phyloP scores from a whole-genome alignment of 2,797 vertebrate species.

The Dendrocincla tyrannina region DNA sequence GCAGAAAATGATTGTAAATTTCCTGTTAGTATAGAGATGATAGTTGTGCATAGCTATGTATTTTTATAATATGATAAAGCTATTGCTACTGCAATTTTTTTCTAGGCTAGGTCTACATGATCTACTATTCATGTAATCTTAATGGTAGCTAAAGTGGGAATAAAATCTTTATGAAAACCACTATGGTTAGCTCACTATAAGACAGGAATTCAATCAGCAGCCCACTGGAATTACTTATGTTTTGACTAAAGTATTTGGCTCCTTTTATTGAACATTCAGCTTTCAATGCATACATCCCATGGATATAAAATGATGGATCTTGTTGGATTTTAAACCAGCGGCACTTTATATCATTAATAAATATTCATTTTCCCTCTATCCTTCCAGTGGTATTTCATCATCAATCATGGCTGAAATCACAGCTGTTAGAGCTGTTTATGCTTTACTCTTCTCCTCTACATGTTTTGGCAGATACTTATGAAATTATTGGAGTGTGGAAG shows the following conservation, averaged over 20 bases:
- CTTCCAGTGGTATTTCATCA: slow-evolving; percentile 78
- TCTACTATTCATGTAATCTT: slow-evolving; percentile 38
- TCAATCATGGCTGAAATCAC: slow-evolving; percentile 80
- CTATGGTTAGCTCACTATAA: slow-evolving; percentile 45
- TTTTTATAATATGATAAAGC: slow-evolving; percentile 37
- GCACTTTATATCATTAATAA: slow-evolving; percentile 82
- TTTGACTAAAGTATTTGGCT: slow-evolving; percentile 60
- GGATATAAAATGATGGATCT: slow-evolving; percentile 81
- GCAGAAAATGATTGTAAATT: slow-evolving; percentile 29
- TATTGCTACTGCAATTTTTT: neutral
- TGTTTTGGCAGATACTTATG: slow-evolving; percentile 71
- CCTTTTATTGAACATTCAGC: slow-evolving; percentile 64
- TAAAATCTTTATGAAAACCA: slow-evolving; percentile 62
- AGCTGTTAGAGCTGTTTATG: slow-evolving; percentile 77
- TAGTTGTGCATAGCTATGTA: neutral
- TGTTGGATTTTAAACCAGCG: slow-evolving; percentile 73
- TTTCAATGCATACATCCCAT: slow-evolving; percentile 71
- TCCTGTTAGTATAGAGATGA: neutral
- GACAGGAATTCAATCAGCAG: slow-evolving; percentile 53
- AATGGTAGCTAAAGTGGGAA: slow-evolving; percentile 43
- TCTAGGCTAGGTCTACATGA: slow-evolving; percentile 9
- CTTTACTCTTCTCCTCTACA: slow-evolving; percentile 71
- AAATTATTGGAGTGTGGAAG: slow-evolving; percentile 73
- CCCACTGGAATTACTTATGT: slow-evolving; percentile 67
- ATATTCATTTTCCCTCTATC: slow-evolving; percentile 82